phyloP scores from a whole-genome alignment of 1,140 invertebrate species.

The Brachionus sp. region DNA sequence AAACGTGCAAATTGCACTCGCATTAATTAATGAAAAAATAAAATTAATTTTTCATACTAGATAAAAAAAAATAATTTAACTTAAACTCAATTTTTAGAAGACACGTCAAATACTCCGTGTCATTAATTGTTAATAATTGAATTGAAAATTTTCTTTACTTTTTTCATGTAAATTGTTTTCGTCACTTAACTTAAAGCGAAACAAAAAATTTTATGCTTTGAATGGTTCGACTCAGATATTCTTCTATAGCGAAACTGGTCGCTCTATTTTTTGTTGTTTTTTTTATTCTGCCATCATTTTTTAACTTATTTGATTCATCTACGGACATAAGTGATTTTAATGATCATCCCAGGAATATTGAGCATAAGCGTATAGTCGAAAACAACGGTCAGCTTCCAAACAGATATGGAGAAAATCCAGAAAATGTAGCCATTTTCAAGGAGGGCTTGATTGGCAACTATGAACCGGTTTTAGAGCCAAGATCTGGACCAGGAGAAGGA shows the following conservation, averaged over 20 bases:
- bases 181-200: background rate
- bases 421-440: constrained; percentile 53
- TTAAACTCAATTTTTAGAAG: background rate
- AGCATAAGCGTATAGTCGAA: background rate
- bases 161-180: background rate
- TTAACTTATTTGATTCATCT: constrained; percentile 14
- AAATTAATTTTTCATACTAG: background rate
- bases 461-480: constrained; percentile 62
- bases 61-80: background rate
- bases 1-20: background rate
- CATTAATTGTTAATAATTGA: background rate
- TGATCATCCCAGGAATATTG: constrained; percentile 14
- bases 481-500: constrained; percentile 75
- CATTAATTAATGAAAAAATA: background rate
- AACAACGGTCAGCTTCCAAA: background rate
- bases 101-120: background rate
- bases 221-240: constrained; percentile 43
- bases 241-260: constrained; percentile 1
- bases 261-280: constrained; percentile 16
- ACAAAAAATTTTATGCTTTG: background rate
- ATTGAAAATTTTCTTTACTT: background rate
- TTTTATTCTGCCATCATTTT: constrained; percentile 26
- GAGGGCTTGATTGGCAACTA: constrained; percentile 61
- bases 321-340: background rate
- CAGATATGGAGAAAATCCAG: background rate